These are phyloP conservation scores for Caenorhabditis parvicauda DNA, from an alignment of 2,888 invertebrate genomes.

Conservation along the genomic window DNA sequence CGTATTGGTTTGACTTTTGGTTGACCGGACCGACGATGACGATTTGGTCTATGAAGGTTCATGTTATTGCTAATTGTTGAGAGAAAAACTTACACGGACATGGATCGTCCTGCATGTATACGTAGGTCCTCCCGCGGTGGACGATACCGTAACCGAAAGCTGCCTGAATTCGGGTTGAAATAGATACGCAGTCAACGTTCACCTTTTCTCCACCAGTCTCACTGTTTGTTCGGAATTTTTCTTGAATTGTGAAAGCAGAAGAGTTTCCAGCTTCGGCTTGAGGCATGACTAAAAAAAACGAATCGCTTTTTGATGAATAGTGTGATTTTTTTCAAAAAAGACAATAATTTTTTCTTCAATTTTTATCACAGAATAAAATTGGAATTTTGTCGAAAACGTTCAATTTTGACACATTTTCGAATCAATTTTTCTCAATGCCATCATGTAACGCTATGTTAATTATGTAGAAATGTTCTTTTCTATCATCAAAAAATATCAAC, in stretches of 20 bases:
- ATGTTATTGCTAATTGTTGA: background rate
- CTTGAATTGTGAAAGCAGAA: conserved; percentile 37
- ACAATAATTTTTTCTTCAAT: background rate
- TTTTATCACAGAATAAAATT: too few species aligned
- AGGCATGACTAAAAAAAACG: conserved; percentile 24
- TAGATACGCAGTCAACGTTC: background rate
- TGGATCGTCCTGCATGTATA: conserved; percentile 49
- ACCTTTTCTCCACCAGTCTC: conserved; percentile 37
- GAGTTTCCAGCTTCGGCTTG: conserved; percentile 38
- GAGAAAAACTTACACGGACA: conserved; percentile 36
- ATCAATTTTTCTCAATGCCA: too few species aligned
- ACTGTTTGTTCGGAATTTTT: conserved; percentile 36
- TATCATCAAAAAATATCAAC: too few species aligned
- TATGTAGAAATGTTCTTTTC: too few species aligned
- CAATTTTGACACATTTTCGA: too few species aligned
- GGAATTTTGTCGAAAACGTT: too few species aligned
- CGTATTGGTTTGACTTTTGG: conserved; percentile 38
- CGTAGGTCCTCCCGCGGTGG: conserved; percentile 34
- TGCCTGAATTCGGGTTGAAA: conserved; percentile 11
- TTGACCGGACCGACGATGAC: conserved; percentile 38
- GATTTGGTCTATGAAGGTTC: conserved; percentile 34
- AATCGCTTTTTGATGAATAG: too few species aligned
- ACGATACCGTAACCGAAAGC: conserved; percentile 46
- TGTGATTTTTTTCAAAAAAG: conserved; percentile 5
- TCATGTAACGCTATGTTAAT: too few species aligned